Conservation (phyloP, 2,113 vertebrate species). For the Brachypodius melanocephalos region DNA sequence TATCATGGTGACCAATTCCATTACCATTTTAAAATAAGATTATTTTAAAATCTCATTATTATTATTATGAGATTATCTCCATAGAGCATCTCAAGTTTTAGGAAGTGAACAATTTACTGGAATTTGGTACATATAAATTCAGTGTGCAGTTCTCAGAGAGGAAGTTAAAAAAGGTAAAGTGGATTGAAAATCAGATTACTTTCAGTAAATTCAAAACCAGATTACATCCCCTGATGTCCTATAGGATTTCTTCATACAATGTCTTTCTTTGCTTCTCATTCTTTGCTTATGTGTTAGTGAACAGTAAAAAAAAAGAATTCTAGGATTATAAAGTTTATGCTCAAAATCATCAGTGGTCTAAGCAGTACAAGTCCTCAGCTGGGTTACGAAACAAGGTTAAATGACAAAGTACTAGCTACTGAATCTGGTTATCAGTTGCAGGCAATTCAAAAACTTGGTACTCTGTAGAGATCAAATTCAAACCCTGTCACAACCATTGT, state of each 20-base stretch:
- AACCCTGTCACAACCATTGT: background rate
- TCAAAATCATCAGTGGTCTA: background rate
- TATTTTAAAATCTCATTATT: no score
- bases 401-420: background rate
- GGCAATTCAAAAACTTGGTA: background rate
- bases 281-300: background rate
- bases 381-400: background rate
- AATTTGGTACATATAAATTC: background rate
- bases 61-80: background rate
- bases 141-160: background rate
- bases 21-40: background rate
- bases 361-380: background rate
- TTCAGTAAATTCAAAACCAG: background rate
- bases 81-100: background rate
- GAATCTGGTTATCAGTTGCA: background rate
- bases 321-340: background rate
- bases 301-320: background rate
- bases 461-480: background rate
- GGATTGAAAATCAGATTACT: background rate
- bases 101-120: background rate
- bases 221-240: background rate
- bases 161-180: background rate
- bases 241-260: background rate
- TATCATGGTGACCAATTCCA: background rate
- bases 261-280: background rate